phyloP scores from a whole-genome alignment of 2,113 vertebrate genomes.

The Rhabdornis inornatus region DNA sequence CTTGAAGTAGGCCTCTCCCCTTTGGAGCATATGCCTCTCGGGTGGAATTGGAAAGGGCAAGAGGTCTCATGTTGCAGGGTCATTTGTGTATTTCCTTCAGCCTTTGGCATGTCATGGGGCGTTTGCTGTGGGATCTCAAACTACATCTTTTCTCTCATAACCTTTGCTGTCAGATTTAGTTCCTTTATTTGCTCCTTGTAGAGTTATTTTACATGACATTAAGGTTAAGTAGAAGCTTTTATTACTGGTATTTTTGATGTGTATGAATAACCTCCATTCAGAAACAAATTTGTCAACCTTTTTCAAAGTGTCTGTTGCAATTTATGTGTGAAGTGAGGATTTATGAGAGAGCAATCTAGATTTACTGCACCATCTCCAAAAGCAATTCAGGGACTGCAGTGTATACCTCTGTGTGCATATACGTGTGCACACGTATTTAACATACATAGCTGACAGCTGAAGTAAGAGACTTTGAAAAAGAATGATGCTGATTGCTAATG shows the following conservation, averaged over 20 bases:
- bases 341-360: background rate
- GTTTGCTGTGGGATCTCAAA: slow-evolving; percentile 74
- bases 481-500: background rate
- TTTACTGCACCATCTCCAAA: slow-evolving; percentile 13
- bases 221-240: slow-evolving; percentile 73
- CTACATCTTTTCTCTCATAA: slow-evolving; percentile 76
- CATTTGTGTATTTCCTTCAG: slow-evolving; percentile 70
- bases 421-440: background rate
- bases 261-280: slow-evolving; percentile 70
- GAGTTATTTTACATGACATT: slow-evolving; percentile 69
- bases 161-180: slow-evolving; percentile 80
- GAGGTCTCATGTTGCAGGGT: slow-evolving; percentile 82
- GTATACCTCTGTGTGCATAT: background rate
- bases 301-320: slow-evolving; percentile 66
- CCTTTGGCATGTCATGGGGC: slow-evolving; percentile 57
- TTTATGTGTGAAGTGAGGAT: slow-evolving; percentile 36
- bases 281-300: slow-evolving; percentile 69
- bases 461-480: slow-evolving; percentile 4
- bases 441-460: background rate
- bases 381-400: background rate
- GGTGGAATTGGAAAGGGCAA: slow-evolving; percentile 81
- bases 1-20: slow-evolving; percentile 67
- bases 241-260: slow-evolving; percentile 68
- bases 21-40: slow-evolving; percentile 79
- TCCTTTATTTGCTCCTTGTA: slow-evolving; percentile 69